A percentile compares a stretch with the other conserved stretches of the same genome.
Evolutionary conservation across 2,888 invertebrate genomes (phyloP).

Genomic region (Tipula vernalis): DNA sequence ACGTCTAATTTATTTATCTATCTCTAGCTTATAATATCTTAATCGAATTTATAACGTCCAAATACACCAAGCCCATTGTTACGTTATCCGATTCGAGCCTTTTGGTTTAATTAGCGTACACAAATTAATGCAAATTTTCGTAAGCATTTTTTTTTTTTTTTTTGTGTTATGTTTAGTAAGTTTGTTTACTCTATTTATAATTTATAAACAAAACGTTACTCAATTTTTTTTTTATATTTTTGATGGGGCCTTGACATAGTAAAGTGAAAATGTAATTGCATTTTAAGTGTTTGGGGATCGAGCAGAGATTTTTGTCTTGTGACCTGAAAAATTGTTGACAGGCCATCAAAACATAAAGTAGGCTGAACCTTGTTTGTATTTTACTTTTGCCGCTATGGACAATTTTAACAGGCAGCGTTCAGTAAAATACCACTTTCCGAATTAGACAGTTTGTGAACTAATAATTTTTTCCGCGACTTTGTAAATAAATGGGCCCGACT

Average conservation of each 20-base stretch:
- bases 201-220: not conserved
- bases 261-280: not conserved
- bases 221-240: not conserved
- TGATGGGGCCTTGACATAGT: not conserved
- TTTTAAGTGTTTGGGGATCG: not conserved
- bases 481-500: not conserved
- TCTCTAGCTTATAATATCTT: no score
- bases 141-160: not conserved
- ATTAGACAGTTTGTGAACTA: no score
- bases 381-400: no score
- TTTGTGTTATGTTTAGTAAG: not conserved
- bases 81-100: not conserved
- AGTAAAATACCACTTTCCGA: no score
- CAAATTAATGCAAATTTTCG: not conserved
- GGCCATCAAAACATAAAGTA: no score
- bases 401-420: no score
- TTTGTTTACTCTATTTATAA: not conserved
- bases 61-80: not conserved
- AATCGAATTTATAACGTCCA: not conserved
- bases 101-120: not conserved
- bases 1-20: not conserved
- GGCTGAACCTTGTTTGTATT: no score
- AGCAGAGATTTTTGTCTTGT: not conserved
- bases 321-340: no score
- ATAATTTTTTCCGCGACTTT: no score